Evolutionary conservation across 37 sponge, comb jelly and placozoan genomes (phyloP).

Genomic region (Cladorhizidae sp.): DNA sequence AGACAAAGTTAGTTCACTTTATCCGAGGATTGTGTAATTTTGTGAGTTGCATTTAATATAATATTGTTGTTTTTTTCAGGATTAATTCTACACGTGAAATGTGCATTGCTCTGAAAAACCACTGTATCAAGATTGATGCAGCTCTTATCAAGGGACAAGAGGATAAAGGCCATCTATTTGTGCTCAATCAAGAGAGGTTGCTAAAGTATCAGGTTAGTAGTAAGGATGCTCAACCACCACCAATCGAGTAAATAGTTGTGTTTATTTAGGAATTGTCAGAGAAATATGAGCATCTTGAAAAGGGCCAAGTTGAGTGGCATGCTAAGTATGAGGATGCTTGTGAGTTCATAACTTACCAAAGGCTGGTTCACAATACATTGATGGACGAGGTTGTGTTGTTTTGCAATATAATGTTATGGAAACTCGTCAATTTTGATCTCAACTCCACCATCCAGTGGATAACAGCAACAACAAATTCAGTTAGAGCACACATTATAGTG

Average conservation of each 20-base stretch:
- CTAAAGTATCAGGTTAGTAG: slow-evolving; percentile 39
- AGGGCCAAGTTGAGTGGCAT: slow-evolving; percentile 5
- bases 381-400: too few species aligned
- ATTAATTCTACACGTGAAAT: slow-evolving; percentile 75
- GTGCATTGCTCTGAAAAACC: slow-evolving; percentile 85
- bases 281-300: slow-evolving; percentile 40
- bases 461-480: too few species aligned
- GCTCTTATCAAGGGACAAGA: slow-evolving; percentile 30
- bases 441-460: too few species aligned
- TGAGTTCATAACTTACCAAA: slow-evolving; percentile 12
- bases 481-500: too few species aligned
- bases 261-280: slow-evolving; percentile 36
- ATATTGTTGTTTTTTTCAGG: slow-evolving; percentile 16
- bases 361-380: too few species aligned
- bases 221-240: not conserved
- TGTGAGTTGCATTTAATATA: too few species aligned
- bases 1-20: slow-evolving; percentile 40
- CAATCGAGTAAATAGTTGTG: not conserved
- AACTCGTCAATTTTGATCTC: too few species aligned
- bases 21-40: not conserved
- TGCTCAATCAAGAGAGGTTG: slow-evolving; percentile 11
- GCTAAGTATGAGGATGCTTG: slow-evolving; percentile 15
- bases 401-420: too few species aligned
- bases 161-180: slow-evolving; percentile 11
- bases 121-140: slow-evolving; percentile 61